Percentiles rank a stretch among this genome's conserved stretches.
phyloP scores from a whole-genome alignment of 2,797 vertebrate genomes.

The Squalus acanthias region DNA sequence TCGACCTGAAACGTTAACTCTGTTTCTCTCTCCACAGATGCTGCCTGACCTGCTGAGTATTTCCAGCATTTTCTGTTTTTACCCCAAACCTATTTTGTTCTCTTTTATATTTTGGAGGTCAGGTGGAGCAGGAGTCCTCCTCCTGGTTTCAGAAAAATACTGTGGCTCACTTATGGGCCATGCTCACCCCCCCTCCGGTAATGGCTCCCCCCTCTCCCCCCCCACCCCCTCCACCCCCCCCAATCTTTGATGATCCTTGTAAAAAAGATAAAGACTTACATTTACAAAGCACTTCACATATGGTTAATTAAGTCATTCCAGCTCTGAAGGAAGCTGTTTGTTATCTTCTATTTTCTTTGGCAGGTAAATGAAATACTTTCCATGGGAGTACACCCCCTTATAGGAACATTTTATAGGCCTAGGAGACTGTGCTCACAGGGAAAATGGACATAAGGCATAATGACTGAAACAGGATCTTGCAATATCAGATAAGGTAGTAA shows the following conservation, averaged over 20 bases:
- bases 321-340: background rate
- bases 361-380: background rate
- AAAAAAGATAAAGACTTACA: background rate
- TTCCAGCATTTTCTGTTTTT: no score
- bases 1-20: no score
- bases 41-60: no score
- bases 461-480: background rate
- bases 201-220: no score
- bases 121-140: no score
- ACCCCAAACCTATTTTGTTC: no score
- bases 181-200: no score
- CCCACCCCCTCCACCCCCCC: no score
- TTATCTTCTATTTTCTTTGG: background rate
- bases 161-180: no score
- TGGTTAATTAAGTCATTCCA: background rate
- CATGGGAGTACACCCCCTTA: background rate
- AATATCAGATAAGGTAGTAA: background rate
- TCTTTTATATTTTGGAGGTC: no score
- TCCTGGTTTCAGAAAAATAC: no score
- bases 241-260: background rate
- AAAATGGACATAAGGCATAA: background rate
- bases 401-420: background rate
- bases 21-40: no score
- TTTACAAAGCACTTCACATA: background rate
- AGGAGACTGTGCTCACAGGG: background rate